phyloP scores from a whole-genome alignment of 1,140 invertebrate genomes.

The Drosophila kikkawai region DNA sequence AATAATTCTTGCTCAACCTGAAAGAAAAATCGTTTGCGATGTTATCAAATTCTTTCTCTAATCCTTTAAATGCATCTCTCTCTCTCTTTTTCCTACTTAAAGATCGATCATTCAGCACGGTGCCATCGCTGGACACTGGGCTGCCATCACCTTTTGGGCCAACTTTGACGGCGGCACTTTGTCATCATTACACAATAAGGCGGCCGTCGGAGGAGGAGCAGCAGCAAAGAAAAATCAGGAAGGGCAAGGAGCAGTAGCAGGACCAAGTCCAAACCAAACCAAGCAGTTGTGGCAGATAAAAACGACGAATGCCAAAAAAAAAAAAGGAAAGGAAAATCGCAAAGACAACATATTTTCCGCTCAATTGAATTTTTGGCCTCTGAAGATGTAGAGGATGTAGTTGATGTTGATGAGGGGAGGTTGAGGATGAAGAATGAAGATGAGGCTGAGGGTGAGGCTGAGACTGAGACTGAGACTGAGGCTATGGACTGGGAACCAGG shows the following conservation, averaged over 20 bases:
- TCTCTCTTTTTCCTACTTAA: not conserved
- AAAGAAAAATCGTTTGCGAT: constrained; percentile 11
- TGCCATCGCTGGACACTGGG: constrained; percentile 34
- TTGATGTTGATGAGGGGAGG: constrained; percentile 35
- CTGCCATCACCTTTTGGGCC: constrained; percentile 62
- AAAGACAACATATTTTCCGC: constrained; percentile 82
- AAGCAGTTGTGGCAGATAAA: constrained; percentile 51
- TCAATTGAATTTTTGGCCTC: constrained; percentile 81
- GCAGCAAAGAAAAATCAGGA: constrained; percentile 9
- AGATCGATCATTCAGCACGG: constrained; percentile 35
- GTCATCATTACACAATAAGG: constrained; percentile 81
- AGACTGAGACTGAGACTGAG: not conserved
- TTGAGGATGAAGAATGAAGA: constrained; percentile 7
- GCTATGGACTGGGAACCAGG: not conserved
- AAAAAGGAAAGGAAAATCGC: constrained; percentile 66
- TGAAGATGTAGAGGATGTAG: constrained; percentile 34
- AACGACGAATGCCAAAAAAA: constrained; percentile 41
- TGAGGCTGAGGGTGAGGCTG: not conserved
- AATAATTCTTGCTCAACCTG: constrained; percentile 2
- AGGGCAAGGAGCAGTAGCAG: constrained; percentile 10
- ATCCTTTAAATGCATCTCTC: constrained; percentile 32
- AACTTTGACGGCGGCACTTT: constrained; percentile 67
- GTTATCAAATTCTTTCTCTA: constrained; percentile 12
- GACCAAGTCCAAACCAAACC: constrained; percentile 41
- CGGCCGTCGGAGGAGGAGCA: constrained; percentile 8